phyloP scores from a whole-genome alignment of 2,888 invertebrate species.

The Eulithis testata region DNA sequence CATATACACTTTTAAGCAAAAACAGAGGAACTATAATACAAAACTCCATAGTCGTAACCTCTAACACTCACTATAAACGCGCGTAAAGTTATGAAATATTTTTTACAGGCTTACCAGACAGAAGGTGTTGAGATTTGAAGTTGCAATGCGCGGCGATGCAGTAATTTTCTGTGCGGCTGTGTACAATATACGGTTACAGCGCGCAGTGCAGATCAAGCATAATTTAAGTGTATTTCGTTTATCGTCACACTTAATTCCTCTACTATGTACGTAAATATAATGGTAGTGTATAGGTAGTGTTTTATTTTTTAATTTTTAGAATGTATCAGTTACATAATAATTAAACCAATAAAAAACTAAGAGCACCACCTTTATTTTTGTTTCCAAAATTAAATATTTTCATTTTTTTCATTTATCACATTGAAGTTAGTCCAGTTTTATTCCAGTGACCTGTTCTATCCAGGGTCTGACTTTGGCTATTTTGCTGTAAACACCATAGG shows the following conservation, averaged over 20 bases:
- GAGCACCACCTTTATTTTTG: conserved; percentile 4
- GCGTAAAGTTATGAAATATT: conserved; percentile 6
- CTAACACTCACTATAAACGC: neutral
- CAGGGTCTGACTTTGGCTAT: conserved; percentile 72
- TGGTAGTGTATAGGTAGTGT: too few species aligned
- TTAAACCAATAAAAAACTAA: neutral
- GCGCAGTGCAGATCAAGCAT: too few species aligned
- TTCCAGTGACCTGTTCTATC: conserved; percentile 66
- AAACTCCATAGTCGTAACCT: conserved; percentile 9
- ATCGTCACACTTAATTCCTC: too few species aligned
- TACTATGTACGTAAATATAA: too few species aligned
- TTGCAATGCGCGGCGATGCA: too few species aligned
- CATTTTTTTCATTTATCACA: neutral
- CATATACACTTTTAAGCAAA: conserved; percentile 28
- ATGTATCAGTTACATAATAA: neutral
- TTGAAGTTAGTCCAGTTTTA: conserved; percentile 54
- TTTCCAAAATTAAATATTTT: neutral
- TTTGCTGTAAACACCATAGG: conserved; percentile 77
- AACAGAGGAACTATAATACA: conserved; percentile 36
- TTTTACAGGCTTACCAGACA: neutral
- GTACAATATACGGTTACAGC: too few species aligned
- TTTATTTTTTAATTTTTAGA: too few species aligned
- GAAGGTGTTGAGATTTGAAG: too few species aligned
- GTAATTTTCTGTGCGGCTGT: too few species aligned
- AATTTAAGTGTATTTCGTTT: too few species aligned